These are phyloP conservation scores for Linyphia triangularis DNA, from an alignment of 2,888 invertebrate species.

Conservation along the genomic window DNA sequence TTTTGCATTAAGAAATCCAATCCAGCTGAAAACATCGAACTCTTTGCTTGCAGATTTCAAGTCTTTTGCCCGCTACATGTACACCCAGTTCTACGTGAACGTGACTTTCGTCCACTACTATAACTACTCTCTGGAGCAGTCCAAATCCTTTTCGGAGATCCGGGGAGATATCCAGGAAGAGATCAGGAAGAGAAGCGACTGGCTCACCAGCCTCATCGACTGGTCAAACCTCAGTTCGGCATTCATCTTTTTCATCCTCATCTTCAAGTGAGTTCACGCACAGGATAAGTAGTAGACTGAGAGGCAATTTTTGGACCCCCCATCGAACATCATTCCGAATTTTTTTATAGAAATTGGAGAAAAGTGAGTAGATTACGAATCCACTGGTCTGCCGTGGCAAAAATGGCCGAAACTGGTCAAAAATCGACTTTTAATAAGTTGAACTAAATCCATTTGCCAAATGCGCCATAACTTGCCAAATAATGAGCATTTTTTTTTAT, in stretches of 20 bases:
- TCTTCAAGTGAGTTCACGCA: constrained; percentile 77
- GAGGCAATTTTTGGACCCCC: not conserved
- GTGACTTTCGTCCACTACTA: constrained; percentile 70
- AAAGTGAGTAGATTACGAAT: no score
- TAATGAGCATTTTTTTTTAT: no score
- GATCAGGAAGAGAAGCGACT: constrained; percentile 34
- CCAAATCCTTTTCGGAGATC: constrained; percentile 63
- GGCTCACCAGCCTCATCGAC: constrained; percentile 44
- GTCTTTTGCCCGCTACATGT: constrained; percentile 57
- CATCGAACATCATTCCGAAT: no score
- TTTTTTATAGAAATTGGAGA: no score
- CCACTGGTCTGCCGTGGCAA: no score
- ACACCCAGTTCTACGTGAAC: constrained; percentile 71
- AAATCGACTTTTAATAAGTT: no score
- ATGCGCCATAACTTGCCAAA: no score
- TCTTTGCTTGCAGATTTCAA: constrained; percentile 44
- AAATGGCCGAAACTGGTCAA: no score
- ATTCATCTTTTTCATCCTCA: constrained; percentile 38
- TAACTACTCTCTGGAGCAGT: constrained; percentile 73
- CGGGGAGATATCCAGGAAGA: constrained; percentile 57
- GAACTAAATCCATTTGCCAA: no score
- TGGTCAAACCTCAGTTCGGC: constrained; percentile 59
- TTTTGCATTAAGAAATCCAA: no score
- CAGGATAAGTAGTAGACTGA: no score
- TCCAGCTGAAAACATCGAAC: no score